Conservation (phyloP, 2,888 invertebrate species). For the Hypercompe scribonia region DNA sequence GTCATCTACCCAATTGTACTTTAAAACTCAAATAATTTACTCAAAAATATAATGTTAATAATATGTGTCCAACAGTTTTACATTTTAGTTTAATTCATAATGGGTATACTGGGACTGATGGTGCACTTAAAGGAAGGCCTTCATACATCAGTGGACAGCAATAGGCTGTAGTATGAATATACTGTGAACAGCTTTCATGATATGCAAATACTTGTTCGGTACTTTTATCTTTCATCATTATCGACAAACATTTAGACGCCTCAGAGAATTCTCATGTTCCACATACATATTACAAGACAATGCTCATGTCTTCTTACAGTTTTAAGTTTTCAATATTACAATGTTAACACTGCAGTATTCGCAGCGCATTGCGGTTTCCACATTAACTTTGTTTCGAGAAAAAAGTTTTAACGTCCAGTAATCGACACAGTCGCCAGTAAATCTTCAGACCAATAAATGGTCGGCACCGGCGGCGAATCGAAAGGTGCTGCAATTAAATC, state of each 20-base stretch:
- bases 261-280: neutral
- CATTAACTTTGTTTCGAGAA: slow-evolving; percentile 32
- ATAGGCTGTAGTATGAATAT: too few relatives aligned
- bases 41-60: too few relatives aligned
- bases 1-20: too few relatives aligned
- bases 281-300: neutral
- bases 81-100: too few relatives aligned
- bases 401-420: slow-evolving; percentile 48
- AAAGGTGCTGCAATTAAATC: slow-evolving; percentile 83
- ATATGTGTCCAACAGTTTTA: too few relatives aligned
- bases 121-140: too few relatives aligned
- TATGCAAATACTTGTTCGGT: neutral
- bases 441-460: slow-evolving; percentile 78
- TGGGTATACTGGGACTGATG: too few relatives aligned
- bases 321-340: slow-evolving; percentile 1
- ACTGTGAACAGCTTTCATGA: too few relatives aligned
- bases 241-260: neutral
- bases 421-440: slow-evolving; percentile 65
- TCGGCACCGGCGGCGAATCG: slow-evolving; percentile 67
- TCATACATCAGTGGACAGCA: too few relatives aligned
- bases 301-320: slow-evolving; percentile 15
- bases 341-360: slow-evolving; percentile 17
- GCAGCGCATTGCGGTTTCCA: slow-evolving; percentile 38
- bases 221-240: neutral
- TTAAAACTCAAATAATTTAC: too few relatives aligned